Percentiles rank a stretch among this genome's conserved stretches.
These are phyloP conservation scores for Protobothrops mucrosquamatus DNA, from an alignment of 2,113 vertebrate species.

Conservation along the genomic window DNA sequence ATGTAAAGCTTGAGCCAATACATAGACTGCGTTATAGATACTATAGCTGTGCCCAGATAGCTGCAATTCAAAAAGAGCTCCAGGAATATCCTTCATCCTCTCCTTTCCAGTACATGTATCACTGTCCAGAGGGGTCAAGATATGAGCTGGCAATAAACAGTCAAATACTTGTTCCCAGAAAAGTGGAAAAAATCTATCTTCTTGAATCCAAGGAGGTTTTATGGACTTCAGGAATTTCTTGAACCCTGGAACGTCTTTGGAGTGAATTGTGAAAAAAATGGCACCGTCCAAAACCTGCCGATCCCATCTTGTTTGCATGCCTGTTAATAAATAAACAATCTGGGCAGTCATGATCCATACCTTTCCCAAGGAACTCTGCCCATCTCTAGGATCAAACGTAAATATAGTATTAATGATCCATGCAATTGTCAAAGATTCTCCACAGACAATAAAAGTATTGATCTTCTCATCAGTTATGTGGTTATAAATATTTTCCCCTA, in stretches of 20 bases:
- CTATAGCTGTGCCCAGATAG: neutral
- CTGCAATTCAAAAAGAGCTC: neutral
- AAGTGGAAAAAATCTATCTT: neutral
- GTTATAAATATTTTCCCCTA: neutral
- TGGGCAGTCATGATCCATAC: constrained; percentile 7
- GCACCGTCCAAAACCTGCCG: neutral
- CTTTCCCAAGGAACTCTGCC: neutral
- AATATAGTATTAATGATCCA: neutral
- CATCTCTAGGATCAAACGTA: neutral
- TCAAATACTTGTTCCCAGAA: neutral
- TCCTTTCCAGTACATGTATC: neutral
- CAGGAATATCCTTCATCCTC: neutral
- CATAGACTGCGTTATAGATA: neutral
- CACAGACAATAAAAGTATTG: neutral
- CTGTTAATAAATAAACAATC: neutral
- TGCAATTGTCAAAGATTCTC: neutral
- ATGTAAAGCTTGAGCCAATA: neutral
- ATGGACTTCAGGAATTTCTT: neutral
- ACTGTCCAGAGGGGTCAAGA: neutral
- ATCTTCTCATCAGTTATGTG: neutral
- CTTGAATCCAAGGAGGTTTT: neutral
- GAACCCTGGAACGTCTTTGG: neutral
- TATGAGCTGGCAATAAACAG: neutral
- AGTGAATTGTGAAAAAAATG: neutral
- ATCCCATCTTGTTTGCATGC: neutral